Percentiles rank a stretch among this genome's conserved stretches.
Conservation (phyloP, 35 echinoderm and acorn worm species). For the Ophioderma brevispina region DNA sequence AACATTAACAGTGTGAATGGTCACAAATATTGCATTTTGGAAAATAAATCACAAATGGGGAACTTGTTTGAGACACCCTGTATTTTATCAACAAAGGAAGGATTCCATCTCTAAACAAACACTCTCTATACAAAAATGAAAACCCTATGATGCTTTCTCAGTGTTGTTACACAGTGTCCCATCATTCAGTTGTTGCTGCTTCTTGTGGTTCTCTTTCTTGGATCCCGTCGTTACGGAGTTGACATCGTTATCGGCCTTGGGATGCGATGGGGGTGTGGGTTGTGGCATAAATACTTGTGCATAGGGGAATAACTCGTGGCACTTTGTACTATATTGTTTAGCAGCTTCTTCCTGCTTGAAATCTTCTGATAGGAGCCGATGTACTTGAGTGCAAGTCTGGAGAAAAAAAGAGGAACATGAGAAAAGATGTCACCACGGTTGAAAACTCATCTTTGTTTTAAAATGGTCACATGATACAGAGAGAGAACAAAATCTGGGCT, state of each 20-base stretch:
- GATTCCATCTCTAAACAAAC: too few species aligned
- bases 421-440: not conserved
- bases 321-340: constrained; percentile 59
- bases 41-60: too few species aligned
- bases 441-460: too few species aligned
- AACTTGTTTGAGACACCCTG: too few species aligned
- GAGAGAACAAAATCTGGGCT: not conserved
- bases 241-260: not conserved
- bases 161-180: not conserved
- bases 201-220: not conserved
- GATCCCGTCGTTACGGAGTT: not conserved
- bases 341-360: constrained; percentile 62
- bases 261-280: not conserved
- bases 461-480: not conserved
- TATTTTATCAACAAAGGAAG: too few species aligned
- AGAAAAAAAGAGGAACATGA: constrained; percentile 3
- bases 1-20: too few species aligned
- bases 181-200: not conserved
- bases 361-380: constrained; percentile 49
- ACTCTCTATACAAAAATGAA: too few species aligned
- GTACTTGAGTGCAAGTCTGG: constrained; percentile 69
- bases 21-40: too few species aligned
- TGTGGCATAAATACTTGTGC: constrained; percentile 68
- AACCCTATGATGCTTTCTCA: not conserved
- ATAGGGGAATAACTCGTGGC: constrained; percentile 83